Conservation (phyloP, 1,140 invertebrate genomes). For the Ceratoteleas bidentatus region DNA sequence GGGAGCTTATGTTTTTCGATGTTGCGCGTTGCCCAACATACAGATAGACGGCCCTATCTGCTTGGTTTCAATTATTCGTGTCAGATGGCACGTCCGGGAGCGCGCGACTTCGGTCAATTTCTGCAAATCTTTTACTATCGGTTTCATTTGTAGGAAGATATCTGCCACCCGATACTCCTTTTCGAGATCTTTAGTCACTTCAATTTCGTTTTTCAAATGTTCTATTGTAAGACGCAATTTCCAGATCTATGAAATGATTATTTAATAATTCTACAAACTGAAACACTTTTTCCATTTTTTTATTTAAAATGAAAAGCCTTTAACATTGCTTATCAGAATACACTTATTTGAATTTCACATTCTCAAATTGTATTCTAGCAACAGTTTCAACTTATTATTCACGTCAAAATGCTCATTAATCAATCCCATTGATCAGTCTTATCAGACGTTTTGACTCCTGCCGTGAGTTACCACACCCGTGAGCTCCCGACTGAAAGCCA, state of each 20-base stretch:
- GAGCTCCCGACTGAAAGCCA: conserved; percentile 18
- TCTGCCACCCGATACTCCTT: not conserved
- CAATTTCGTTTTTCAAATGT: not conserved
- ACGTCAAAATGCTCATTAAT: not conserved
- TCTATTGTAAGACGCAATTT: no score
- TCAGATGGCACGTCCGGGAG: conserved; percentile 2
- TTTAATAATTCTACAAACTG: no score
- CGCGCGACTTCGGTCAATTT: not conserved
- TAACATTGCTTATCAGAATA: not conserved
- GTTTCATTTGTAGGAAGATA: not conserved
- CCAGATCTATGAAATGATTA: no score
- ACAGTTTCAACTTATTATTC: not conserved
- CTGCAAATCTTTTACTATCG: not conserved
- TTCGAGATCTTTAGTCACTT: not conserved
- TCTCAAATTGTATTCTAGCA: not conserved
- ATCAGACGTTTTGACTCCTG: conserved; percentile 4
- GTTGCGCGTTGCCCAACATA: conserved; percentile 19
- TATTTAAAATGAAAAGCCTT: no score
- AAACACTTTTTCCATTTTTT: no score
- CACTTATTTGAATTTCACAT: not conserved
- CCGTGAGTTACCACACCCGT: conserved; percentile 17
- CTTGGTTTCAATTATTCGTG: conserved; percentile 49
- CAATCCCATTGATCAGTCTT: conserved; percentile 15
- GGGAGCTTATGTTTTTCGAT: conserved; percentile 45
- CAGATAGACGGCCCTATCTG: conserved; percentile 40